Evolutionary conservation across 2,888 invertebrate species (phyloP).

Genomic region (Zygaena filipendulae): DNA sequence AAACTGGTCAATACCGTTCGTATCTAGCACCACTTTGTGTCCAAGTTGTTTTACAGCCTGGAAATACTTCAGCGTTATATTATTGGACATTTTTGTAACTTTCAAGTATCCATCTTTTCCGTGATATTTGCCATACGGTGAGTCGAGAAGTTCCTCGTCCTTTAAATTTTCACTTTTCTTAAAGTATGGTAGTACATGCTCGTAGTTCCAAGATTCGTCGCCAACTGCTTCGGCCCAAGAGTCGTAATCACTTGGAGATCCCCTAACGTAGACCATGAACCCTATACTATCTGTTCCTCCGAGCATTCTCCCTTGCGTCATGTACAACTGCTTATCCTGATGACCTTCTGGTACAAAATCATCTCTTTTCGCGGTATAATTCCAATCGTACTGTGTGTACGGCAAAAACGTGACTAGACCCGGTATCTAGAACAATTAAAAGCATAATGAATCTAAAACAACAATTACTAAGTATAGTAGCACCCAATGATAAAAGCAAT

Average conservation of each 20-base stretch:
- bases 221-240: constrained; percentile 47
- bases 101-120: no score
- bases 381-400: constrained; percentile 11
- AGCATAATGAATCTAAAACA: no score
- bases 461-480: no score
- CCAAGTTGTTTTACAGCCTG: constrained; percentile 41
- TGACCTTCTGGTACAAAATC: constrained; percentile 49
- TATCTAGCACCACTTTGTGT: constrained; percentile 25
- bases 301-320: constrained; percentile 66
- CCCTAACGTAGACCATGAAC: constrained; percentile 59
- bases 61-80: constrained; percentile 7
- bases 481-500: no score
- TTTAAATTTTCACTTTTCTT: constrained; percentile 18
- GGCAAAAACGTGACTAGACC: constrained; percentile 7
- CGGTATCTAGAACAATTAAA: constrained; percentile 4
- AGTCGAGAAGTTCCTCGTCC: constrained; percentile 10
- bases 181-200: constrained; percentile 19
- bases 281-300: constrained; percentile 65
- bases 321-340: constrained; percentile 24
- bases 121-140: constrained; percentile 17
- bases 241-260: no score
- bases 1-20: constrained; percentile 27
- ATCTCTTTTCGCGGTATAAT: constrained; percentile 7
- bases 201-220: constrained; percentile 54
- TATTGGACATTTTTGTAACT: constrained; percentile 35